These are phyloP conservation scores for Oryzias dopingdopingensis DNA, from an alignment of 2,797 vertebrate genomes.

Conservation along the genomic window DNA sequence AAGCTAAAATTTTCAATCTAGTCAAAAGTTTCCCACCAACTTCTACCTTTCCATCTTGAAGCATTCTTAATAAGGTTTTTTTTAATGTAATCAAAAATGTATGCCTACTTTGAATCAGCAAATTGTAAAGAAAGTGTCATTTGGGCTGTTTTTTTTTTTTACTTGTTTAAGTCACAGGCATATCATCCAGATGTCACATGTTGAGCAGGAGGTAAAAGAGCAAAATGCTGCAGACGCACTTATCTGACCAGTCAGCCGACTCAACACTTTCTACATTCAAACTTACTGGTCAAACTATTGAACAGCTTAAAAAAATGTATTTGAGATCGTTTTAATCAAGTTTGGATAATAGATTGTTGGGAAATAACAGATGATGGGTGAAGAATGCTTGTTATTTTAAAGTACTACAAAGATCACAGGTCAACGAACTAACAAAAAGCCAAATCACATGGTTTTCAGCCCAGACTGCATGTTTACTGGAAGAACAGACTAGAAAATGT, in stretches of 20 bases:
- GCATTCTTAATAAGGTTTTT: no score
- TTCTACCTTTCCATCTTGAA: no score
- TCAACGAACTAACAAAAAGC: constrained; percentile 55
- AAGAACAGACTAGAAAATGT: constrained; percentile 18
- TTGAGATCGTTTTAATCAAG: background rate
- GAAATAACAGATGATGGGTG: background rate
- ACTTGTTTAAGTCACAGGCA: background rate
- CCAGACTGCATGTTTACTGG: constrained; percentile 21
- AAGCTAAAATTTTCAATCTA: no score
- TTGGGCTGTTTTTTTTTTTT: background rate
- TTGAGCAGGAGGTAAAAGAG: constrained; percentile 27
- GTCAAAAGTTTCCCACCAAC: no score
- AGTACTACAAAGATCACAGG: constrained; percentile 32
- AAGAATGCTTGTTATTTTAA: constrained; percentile 16
- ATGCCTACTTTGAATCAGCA: background rate
- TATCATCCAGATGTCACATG: constrained; percentile 41
- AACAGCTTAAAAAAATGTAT: background rate
- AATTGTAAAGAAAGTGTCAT: background rate
- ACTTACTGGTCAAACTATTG: background rate
- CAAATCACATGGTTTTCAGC: constrained; percentile 60
- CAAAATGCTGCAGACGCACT: constrained; percentile 29
- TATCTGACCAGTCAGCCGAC: constrained; percentile 21
- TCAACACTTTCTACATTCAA: constrained; percentile 27
- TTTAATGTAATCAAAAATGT: no score
- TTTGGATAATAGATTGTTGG: background rate